Base-by-base conservation (phyloP, 2,888 invertebrate genomes). In the Rambutsinella grinnellia region DNA sequence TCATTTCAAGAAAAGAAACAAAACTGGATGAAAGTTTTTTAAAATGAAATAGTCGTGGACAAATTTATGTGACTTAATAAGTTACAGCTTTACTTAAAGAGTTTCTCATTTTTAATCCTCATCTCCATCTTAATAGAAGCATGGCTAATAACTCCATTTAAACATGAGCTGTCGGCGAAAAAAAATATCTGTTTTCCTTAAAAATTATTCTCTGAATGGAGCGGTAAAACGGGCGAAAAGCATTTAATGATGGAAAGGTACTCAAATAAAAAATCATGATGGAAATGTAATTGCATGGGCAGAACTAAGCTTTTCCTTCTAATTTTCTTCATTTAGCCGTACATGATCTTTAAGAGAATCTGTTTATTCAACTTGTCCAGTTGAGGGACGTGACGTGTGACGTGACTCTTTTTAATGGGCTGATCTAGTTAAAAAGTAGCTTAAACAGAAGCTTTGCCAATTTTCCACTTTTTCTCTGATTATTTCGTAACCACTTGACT, bases 1-100 rank as follows among this genome's bases (percentile, higher is more conserved):
- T 47, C 62, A 61, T 27, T 71, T 71, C 58, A n/a, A 49, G 19
- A n/a, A 49, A 49, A 49, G 44, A 66, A 72, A 44, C 17, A 46
- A 70, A 74, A 66, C 74, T 74, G 66, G 74, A 74, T 67, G 74
- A 68, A 57, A 56, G 28, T 28, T 8, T 36, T 5, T 36, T n/a
- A 53, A 61, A 57, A 56, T 57, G 49, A 66, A 61, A 74, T 60
- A 15, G n/a, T 24, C 65, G 66, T 54, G 66, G 74, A 66, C 74
- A 66, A 74, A 74, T 74, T 74, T 74, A 74, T 74, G 74, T 67
- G 74, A 74, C 74, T 74, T 65, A 24, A 74, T 74, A 65, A 74
- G 54, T 66, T 74, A 72, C 61, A 17, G 60, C 36, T 74, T 74
- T 49, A 66, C 74, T n/a, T n/a, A n/a, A n/a, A n/a, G n/a, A n/a